Conservation (phyloP, 1,140 invertebrate genomes). For the Drosophila suzukii region DNA sequence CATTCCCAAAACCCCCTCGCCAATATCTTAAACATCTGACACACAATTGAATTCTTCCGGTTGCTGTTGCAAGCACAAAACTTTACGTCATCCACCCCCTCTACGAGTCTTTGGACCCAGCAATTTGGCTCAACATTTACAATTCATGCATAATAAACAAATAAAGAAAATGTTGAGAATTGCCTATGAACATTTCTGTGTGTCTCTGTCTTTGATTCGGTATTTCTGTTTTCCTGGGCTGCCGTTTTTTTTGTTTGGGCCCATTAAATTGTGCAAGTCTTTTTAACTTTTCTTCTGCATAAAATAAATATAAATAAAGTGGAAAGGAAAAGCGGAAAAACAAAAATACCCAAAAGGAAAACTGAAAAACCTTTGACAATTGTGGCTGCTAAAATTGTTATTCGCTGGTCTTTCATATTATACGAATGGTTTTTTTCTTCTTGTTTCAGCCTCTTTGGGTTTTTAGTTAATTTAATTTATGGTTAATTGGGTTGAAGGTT, state of each 20-base stretch:
- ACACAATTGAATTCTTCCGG: slow-evolving; percentile 81
- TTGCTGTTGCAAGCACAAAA: slow-evolving; percentile 63
- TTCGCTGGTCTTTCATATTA: slow-evolving; percentile 14
- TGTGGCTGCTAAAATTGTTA: slow-evolving; percentile 50
- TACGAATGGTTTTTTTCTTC: slow-evolving; percentile 13
- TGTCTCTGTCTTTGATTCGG: slow-evolving; percentile 25
- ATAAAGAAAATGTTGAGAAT: slow-evolving; percentile 65
- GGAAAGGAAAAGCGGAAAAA: slow-evolving; percentile 15
- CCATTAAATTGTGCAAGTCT: slow-evolving; percentile 68
- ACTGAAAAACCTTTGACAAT: slow-evolving; percentile 51
- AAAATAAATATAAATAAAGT: slow-evolving; percentile 79
- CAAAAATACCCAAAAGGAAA: slow-evolving; percentile 19
- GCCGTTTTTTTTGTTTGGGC: slow-evolving; percentile 13
- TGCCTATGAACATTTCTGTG: slow-evolving; percentile 47
- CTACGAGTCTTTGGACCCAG: not conserved
- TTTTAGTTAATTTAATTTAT: slow-evolving; percentile 77
- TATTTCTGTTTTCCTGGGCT: slow-evolving; percentile 5
- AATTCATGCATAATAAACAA: slow-evolving; percentile 81
- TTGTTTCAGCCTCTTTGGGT: slow-evolving; percentile 25
- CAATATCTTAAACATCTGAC: slow-evolving; percentile 48
- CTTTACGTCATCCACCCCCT: slow-evolving; percentile 49
- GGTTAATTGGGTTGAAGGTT: slow-evolving; percentile 61
- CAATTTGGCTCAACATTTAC: slow-evolving; percentile 61
- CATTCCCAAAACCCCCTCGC: not conserved
- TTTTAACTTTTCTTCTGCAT: slow-evolving; percentile 66